Evolutionary conservation across 2,888 invertebrate genomes (phyloP).

Genomic region (Carabus problematicus): DNA sequence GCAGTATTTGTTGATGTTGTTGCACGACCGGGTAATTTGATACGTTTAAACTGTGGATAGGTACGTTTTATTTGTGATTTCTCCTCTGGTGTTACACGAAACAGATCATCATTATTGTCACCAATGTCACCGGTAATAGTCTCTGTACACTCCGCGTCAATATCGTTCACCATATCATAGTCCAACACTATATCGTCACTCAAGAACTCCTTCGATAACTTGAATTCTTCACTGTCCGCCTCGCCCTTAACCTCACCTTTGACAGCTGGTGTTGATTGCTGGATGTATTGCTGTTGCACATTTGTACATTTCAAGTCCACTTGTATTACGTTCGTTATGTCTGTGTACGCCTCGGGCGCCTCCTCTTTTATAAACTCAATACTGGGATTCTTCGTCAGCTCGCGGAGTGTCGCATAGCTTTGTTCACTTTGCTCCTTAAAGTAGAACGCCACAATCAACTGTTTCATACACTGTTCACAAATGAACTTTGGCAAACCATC

Average conservation of each 20-base stretch:
- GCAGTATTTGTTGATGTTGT: too few relatives aligned
- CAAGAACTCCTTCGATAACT: too few relatives aligned
- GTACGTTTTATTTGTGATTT: background rate
- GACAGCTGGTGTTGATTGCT: too few relatives aligned
- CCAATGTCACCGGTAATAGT: background rate
- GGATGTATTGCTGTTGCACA: too few relatives aligned
- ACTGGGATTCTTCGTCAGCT: conserved; percentile 37
- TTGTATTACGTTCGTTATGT: background rate
- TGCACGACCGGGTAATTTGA: too few relatives aligned
- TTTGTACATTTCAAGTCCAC: too few relatives aligned
- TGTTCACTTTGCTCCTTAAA: conserved; percentile 46
- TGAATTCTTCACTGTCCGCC: too few relatives aligned
- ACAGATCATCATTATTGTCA: background rate
- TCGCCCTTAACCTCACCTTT: too few relatives aligned
- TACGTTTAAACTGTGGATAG: too few relatives aligned
- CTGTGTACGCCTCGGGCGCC: background rate
- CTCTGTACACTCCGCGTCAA: background rate
- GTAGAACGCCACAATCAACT: conserved; percentile 42
- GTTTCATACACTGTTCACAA: conserved; percentile 44
- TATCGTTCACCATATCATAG: background rate
- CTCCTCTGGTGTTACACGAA: background rate
- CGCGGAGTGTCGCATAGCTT: conserved; percentile 42
- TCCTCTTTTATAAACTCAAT: conserved; percentile 38
- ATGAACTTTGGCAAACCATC: conserved; percentile 46
- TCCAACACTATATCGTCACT: background rate